phyloP scores from a whole-genome alignment of 2,113 vertebrate genomes.

The Rousettus leschenaultii region DNA sequence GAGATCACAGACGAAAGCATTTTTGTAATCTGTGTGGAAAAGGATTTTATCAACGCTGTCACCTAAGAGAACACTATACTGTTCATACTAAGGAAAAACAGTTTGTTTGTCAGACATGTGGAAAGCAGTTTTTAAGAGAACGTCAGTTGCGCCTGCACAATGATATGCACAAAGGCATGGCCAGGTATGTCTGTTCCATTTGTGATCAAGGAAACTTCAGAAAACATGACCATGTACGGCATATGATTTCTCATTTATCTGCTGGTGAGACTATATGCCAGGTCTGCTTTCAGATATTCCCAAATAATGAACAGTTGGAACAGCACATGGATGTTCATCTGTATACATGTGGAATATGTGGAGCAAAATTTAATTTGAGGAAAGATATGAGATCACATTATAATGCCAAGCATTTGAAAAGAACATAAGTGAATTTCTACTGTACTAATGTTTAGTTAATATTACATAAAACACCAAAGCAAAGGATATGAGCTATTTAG shows the following conservation, averaged over 20 bases:
- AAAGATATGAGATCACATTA: constrained; percentile 99
- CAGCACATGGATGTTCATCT: constrained; percentile 99
- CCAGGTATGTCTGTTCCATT: constrained; percentile 97
- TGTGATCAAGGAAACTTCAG: constrained; percentile 99
- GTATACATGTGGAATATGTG: constrained; percentile 97
- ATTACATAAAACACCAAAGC: constrained; percentile 86
- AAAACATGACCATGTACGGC: constrained; percentile 98
- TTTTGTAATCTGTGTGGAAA: constrained; percentile 98
- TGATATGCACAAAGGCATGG: constrained; percentile 99
- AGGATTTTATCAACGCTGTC: constrained; percentile 98
- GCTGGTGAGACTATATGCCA: constrained; percentile 98
- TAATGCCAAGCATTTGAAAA: constrained; percentile 98
- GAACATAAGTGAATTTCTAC: constrained; percentile 82
- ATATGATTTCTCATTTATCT: constrained; percentile 99
- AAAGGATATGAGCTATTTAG: constrained; percentile 83
- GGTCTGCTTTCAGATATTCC: constrained; percentile 99
- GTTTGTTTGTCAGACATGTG: constrained; percentile 98
- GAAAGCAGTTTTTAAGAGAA: constrained; percentile 97
- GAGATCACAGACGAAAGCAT: constrained; percentile 95
- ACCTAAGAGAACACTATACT: constrained; percentile 98
- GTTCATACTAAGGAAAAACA: constrained; percentile 99
- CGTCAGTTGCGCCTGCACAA: constrained; percentile 97
- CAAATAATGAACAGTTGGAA: constrained; percentile 94
- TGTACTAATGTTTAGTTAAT: constrained; percentile 78
- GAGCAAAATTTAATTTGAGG: constrained; percentile 98